These are phyloP conservation scores for Gibbula magus DNA, from an alignment of 2,888 invertebrate genomes.

Conservation along the genomic window DNA sequence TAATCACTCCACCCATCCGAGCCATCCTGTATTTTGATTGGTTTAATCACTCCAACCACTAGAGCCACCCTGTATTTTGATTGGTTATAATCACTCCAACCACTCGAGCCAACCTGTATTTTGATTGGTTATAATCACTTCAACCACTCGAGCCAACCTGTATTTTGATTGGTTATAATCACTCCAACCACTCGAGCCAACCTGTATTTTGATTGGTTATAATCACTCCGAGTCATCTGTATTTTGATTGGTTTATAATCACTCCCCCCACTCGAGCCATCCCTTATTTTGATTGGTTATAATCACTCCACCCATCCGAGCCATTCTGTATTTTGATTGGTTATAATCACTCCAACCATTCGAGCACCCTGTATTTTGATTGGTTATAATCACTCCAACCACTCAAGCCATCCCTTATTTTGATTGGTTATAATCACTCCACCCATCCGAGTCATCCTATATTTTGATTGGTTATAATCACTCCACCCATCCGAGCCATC, in stretches of 20 bases:
- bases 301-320: background rate
- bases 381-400: too few relatives aligned
- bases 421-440: too few relatives aligned
- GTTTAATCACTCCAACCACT: background rate
- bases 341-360: background rate
- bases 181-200: too few relatives aligned
- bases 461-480: too few relatives aligned
- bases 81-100: background rate
- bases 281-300: background rate
- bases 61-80: background rate
- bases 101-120: background rate
- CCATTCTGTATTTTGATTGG: background rate
- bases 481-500: too few relatives aligned
- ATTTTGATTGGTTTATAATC: background rate
- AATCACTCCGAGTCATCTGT: background rate
- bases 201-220: too few relatives aligned
- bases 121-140: too few relatives aligned
- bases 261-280: background rate
- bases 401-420: too few relatives aligned
- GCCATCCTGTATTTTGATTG: background rate
- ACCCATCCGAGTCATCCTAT: too few relatives aligned
- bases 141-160: too few relatives aligned
- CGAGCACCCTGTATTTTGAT: background rate
- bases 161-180: too few relatives aligned
- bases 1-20: background rate